Base-by-base conservation (phyloP, 2,888 invertebrate species). In the Petrolisthes manimaculis region DNA sequence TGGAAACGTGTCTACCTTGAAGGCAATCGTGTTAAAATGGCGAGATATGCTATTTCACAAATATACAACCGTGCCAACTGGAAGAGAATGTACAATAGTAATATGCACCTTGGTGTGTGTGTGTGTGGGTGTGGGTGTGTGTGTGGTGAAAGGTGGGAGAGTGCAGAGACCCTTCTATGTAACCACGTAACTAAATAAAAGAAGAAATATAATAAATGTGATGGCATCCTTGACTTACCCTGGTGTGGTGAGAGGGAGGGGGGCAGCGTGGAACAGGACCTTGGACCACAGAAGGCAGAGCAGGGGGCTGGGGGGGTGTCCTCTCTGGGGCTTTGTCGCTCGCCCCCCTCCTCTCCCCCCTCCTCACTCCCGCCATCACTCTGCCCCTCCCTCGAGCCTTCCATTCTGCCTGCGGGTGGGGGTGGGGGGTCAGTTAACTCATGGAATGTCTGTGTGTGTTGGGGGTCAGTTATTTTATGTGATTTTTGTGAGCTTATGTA, bases 271-370 rank as follows among this genome's bases (percentile, higher is more conserved):
- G 88, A 71, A 67, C 88, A 88, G 14, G 84, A 74, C n/a, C 88
- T 24, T 0, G 88, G 90, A 0, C 90, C 89, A n/a, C 90, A 90
- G 85, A 90, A 82, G 37, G 86, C 90, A 3, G 90, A 85, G 75
- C 90, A 90, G 79, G 89, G 90, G 21, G 90, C 90, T 0, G 90
- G 89, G 67, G 90, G 90, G 12, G 90, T 90, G 83, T 90, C 90
- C 51, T 90, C 90, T 18, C 89, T 54, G 56, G 83, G 79, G 61
- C 80, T 81, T 6, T 56, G 69, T 12, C 74, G 61, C 21, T 51
- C 83, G n/a, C 74, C 78, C 78, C 55, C 82, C 37, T n/a, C 83
- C 37, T 69, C 89, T 51, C 24, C 80, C 51, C 77, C 75, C 51
- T 67, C 81, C 55, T 75, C 84, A 6, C 79, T 37, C n/a, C 37